A percentile compares a stretch with the other conserved stretches of the same genome.
Evolutionary conservation across 2,113 vertebrate species (phyloP).

Genomic region (Clinocottus analis): DNA sequence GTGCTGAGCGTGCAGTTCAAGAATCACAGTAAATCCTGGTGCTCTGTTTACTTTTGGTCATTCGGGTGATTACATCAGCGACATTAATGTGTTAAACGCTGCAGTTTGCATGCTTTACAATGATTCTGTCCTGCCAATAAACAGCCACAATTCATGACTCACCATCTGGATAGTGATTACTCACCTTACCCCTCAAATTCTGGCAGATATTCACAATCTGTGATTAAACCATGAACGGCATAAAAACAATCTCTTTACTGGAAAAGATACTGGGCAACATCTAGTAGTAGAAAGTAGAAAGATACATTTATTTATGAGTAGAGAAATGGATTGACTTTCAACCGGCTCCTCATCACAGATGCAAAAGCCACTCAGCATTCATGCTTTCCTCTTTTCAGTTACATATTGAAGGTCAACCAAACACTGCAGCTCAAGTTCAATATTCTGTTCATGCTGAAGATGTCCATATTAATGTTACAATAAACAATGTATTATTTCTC

Average conservation of each 20-base stretch:
- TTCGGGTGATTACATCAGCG: constrained; percentile 48
- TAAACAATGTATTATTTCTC: not conserved
- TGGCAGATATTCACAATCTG: constrained; percentile 38
- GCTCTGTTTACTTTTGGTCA: constrained; percentile 45
- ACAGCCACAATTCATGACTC: constrained; percentile 31
- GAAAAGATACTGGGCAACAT: not conserved
- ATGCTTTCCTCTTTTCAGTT: not conserved
- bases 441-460: not conserved
- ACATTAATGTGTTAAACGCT: constrained; percentile 61
- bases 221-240: constrained; percentile 47
- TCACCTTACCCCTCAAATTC: constrained; percentile 18
- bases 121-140: constrained; percentile 32
- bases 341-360: not conserved
- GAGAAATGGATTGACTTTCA: not conserved
- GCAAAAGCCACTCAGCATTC: too few species aligned
- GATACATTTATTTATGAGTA: not conserved
- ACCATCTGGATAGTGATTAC: constrained; percentile 58
- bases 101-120: constrained; percentile 45
- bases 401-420: not conserved
- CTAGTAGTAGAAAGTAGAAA: constrained; percentile 17
- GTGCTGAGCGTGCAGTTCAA: constrained; percentile 19
- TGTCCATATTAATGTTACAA: not conserved
- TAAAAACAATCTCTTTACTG: constrained; percentile 5
- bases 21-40: constrained; percentile 50
- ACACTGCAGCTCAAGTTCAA: not conserved